Percentiles rank a stretch among this genome's conserved stretches.
phyloP scores from a whole-genome alignment of 2,113 vertebrate species.

The Pterophyllum scalare region DNA sequence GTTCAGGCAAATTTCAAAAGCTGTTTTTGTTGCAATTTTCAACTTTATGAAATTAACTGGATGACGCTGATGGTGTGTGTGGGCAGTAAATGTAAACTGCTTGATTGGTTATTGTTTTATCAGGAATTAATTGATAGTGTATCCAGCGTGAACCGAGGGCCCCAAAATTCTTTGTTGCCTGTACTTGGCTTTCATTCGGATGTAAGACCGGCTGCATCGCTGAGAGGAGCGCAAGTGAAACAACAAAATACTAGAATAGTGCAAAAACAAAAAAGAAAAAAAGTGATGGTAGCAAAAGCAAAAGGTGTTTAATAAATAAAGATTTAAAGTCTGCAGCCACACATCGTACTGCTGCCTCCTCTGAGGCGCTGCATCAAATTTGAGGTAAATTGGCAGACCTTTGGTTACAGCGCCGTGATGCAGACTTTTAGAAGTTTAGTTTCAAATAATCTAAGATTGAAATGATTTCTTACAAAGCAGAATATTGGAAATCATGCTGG shows the following conservation, averaged over 20 bases:
- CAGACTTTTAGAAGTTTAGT: no score
- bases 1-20: not conserved
- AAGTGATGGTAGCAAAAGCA: not conserved
- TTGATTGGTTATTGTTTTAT: conserved; percentile 71
- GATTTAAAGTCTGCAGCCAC: not conserved
- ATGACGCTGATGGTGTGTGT: conserved; percentile 41
- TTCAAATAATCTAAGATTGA: no score
- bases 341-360: not conserved
- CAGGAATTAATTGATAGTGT: conserved; percentile 40
- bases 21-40: conserved; percentile 10
- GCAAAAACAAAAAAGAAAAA: no score
- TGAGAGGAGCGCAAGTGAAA: not conserved
- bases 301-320: not conserved
- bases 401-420: no score
- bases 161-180: not conserved
- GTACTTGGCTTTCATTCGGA: not conserved
- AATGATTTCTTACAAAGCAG: no score
- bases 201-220: not conserved
- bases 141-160: conserved; percentile 11
- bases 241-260: not conserved
- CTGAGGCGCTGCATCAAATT: not conserved
- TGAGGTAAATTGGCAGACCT: no score
- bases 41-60: conserved; percentile 23
- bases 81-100: conserved; percentile 31
- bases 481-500: no score